Evolutionary conservation across 2,888 invertebrate species (phyloP), one percentile per base, ranked within the genome.

Genomic region (Chironomus tentans): DNA sequence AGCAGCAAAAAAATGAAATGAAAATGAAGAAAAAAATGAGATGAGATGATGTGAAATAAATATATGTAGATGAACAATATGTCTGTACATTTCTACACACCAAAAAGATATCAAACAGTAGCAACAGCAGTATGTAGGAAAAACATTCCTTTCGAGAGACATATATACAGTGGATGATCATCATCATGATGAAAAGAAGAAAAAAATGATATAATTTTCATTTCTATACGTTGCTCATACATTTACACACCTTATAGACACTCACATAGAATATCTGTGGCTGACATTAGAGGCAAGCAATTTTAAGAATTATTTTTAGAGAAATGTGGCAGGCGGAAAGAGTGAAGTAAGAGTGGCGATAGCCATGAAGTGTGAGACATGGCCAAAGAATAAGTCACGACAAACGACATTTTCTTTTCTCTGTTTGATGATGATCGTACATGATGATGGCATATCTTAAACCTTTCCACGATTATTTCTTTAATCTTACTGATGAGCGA

Each of bases 281-380:
- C 15, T 56, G 56, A 65, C 65, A 65, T 65, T 65, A 65, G 65
- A 21, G 65, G 65, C 24, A 24, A 24, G 38, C 38, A 38, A 38
- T 10, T 38, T 65, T 65, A 22, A 24, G 65, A 24, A 10, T 15
- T 73, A 73, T 73, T 73, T 73, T 73, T 73, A 73, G 73, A 62
- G 65, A 73, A 72, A 73, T 70, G 70, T 50, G 50, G 70, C 70
- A 70, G 70, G 70, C 70, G 70, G 73, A 22, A 73, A 73, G 72
- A 61, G 62, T 62, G 62, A 62, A 62, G 12, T 62, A 12, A 65
- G 24, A 24, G 56, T 62, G 73, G 15, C 38, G 73, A 73, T 73
- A 62, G 62, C 73, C 73, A 62, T 73, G 56, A 73, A 73, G 73
- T 73, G 56, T 22, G 50, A 70, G 50, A 50, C 38, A 68, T 70